Conservation (phyloP, 37 sponge, comb jelly and placozoan genomes). For the Petrosia ficiformis region DNA sequence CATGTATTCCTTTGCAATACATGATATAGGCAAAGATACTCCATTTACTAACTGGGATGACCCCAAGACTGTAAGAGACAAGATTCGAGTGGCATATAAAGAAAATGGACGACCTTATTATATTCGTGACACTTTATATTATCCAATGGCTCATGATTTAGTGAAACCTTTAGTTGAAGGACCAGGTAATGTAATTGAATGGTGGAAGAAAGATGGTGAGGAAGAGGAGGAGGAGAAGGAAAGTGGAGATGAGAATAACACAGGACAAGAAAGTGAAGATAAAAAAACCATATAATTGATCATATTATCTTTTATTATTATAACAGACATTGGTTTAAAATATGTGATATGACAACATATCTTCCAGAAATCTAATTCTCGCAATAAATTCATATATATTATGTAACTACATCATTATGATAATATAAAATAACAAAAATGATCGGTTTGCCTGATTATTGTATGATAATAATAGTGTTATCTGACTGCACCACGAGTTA, state of each 20-base stretch:
- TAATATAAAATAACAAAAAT: too few species aligned
- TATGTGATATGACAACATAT: too few species aligned
- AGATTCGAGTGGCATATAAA: conserved; percentile 76
- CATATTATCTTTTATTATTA: too few species aligned
- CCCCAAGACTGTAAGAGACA: conserved; percentile 69
- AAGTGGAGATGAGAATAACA: not conserved
- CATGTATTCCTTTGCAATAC: conserved; percentile 78
- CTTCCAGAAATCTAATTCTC: too few species aligned
- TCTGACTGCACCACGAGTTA: not conserved
- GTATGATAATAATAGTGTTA: too few species aligned
- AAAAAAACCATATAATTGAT: too few species aligned
- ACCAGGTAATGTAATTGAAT: conserved; percentile 37
- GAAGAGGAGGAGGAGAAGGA: not conserved
- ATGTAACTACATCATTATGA: too few species aligned
- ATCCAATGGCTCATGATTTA: conserved; percentile 81
- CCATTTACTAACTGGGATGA: conserved; percentile 83
- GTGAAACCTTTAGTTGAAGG: conserved; percentile 69
- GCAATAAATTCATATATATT: too few species aligned
- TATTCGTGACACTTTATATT: conserved; percentile 66
- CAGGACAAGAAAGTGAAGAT: not conserved
- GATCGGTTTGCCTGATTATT: too few species aligned
- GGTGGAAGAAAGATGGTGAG: conserved; percentile 66
- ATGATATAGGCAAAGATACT: conserved; percentile 75
- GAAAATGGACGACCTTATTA: conserved; percentile 62
- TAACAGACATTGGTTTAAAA: too few species aligned